A percentile compares a stretch with the other conserved stretches of the same genome.
These are phyloP conservation scores for Marisa cornuarietis DNA, from an alignment of 1,140 invertebrate species.

Conservation along the genomic window DNA sequence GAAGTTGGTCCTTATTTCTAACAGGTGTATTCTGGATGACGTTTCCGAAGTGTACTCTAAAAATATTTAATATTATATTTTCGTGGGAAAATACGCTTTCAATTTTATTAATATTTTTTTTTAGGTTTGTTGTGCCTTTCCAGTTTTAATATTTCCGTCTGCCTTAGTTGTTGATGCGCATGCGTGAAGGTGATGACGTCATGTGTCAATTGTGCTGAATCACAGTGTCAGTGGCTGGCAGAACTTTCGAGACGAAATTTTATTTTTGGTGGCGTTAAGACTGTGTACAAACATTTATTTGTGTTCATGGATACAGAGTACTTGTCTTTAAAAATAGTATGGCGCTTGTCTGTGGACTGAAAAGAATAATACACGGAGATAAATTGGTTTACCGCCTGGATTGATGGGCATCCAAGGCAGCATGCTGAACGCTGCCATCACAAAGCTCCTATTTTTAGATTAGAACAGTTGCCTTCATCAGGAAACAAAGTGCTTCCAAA, in stretches of 20 bases:
- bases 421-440: constrained; percentile 1
- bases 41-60: background rate
- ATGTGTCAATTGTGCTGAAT: constrained; percentile 52
- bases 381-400: background rate
- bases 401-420: background rate
- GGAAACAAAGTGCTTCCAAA: background rate
- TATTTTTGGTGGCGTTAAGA: background rate
- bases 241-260: constrained; percentile 19
- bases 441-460: constrained; percentile 8
- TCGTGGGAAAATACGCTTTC: background rate
- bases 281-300: constrained; percentile 11
- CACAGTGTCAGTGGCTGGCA: constrained; percentile 31
- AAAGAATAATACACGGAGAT: background rate
- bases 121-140: background rate
- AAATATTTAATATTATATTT: background rate
- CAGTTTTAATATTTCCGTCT: constrained; percentile 14
- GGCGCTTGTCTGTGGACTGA: background rate
- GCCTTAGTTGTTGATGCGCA: constrained; percentile 28
- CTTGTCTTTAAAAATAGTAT: constrained; percentile 16
- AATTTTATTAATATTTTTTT: background rate
- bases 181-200: constrained; percentile 44
- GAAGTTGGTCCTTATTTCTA: background rate
- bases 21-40: background rate
- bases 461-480: constrained; percentile 13
- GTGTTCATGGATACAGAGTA: constrained; percentile 10